Base-by-base conservation (phyloP, 2,113 vertebrate genomes). In the Ranitomeya variabilis region DNA sequence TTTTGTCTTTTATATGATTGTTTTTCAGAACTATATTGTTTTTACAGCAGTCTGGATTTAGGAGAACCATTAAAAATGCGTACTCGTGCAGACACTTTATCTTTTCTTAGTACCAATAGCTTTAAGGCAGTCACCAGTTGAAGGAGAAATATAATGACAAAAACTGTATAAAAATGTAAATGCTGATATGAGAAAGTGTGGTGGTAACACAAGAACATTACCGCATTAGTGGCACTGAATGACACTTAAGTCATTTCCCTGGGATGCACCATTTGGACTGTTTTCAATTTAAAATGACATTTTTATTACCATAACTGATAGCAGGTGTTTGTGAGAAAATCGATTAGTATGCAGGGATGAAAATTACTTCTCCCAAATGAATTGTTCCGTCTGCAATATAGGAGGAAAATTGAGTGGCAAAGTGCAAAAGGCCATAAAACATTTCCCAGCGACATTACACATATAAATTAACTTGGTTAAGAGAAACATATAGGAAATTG, bases 271-370 rank as follows among this genome's bases (percentile, higher is more conserved):
- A 94, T 95, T 95, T 95, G 95, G 95, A 92, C 95, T 93, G 92
- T 91, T 94, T 95, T 95, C 95, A 95, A 95, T 95, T 95, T 93
- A 92, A 92, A 95, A 94, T 94, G 95, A 94, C 95, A 94, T 94
- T 95, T 96, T 95, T 96, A 96, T 95, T 95, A 95, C 94, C 93
- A 93, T 95, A 95, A 95, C 95, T 94, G 95, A 96, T 95, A 94
- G 95, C 95, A 96, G 95, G 95, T 96, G 95, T 95, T 96, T 94
- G 94, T 91, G 94, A 93, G 93, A 94, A 93, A 95, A 96, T 95
- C 94, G 93, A 96, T 96, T 95, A 96, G 95, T 94, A 95, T 96
- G 95, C 95, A 94, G 94, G 92, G 91, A 94, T 96, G 94, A 93
- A 95, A 95, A 96, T 95, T 93, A 95, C 94, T 94, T 95, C 95